Evolutionary conservation across 2,888 invertebrate genomes (phyloP), one percentile per base, ranked within the genome.

Genomic region (Drosophila stalkeri): DNA sequence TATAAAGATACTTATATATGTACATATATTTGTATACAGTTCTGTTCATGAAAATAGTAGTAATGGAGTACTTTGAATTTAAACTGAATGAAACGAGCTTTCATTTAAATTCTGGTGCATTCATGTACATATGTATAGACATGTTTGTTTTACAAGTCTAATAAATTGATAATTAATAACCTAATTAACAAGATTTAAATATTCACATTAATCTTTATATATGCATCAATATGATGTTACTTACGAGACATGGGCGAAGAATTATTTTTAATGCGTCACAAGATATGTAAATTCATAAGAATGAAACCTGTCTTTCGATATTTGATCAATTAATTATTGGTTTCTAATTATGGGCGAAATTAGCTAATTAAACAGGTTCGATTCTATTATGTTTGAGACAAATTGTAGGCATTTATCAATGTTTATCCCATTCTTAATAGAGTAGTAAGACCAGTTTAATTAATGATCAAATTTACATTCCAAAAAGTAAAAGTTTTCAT

Each of bases 301-400:
- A 70, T 62, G 16, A n/a, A 49, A 49, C 75, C 64, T 46, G 71
- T 65, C 51, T 46, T 49, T 65, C 59, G 23, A 43, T 20, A 37
- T 23, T 57, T 23, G 18, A 14, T 18, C 12, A 46, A 39, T 18
- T 9, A 11, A 18, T 1, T 5, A 41, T 31, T 56, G 11, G 27
- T 74, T 62, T 79, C 60, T 23, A 37, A 49, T 68, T 46, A 49
- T 49, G 52, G 33, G 49, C 51, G 59, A 64, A 39, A 23, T 20
- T 9, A 11, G 23, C 18, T 56, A 60, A 57, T 64, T 54, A 20
- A 77, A 57, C 59, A 52, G 63, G 44, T 72, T 63, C 11, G 12
- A 18, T 20, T 37, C 3, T 39, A 35, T 27, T 3, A 31, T 39
- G 37, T 12, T 51, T 35, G 14, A 37, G 12, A 3, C 18, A 46